A percentile compares a stretch with the other conserved stretches of the same genome.
These are phyloP conservation scores for Serranus cabrilla DNA, from an alignment of 2,797 vertebrate genomes.

Conservation along the genomic window DNA sequence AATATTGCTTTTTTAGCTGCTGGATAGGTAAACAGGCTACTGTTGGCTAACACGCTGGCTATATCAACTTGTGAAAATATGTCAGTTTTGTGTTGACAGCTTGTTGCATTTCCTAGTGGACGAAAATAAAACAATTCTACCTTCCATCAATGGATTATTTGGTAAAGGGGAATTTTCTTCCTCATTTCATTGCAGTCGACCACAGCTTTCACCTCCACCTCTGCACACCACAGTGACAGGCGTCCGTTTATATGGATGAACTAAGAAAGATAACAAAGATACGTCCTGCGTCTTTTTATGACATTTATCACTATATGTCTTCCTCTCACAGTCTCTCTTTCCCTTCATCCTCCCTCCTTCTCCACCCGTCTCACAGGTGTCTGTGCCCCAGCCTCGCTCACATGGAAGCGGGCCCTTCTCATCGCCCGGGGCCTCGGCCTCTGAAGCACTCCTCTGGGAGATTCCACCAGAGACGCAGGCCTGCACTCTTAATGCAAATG, in stretches of 20 bases:
- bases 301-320: conserved; percentile 41
- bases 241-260: conserved; percentile 33
- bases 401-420: conserved; percentile 54
- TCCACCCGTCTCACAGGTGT: conserved; percentile 70
- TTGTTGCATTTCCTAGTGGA: background rate
- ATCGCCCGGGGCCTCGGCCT: conserved; percentile 68
- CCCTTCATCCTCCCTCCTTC: conserved; percentile 39
- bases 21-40: background rate
- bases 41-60: background rate
- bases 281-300: conserved; percentile 5
- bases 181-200: conserved; percentile 23
- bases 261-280: conserved; percentile 21
- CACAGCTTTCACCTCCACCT: conserved; percentile 26
- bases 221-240: conserved; percentile 15
- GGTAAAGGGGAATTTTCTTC: conserved; percentile 37
- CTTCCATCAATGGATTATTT: background rate
- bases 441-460: conserved; percentile 82
- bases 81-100: background rate
- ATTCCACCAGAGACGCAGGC: conserved; percentile 52
- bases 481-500: conserved; percentile 77
- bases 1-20: background rate
- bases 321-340: conserved; percentile 11
- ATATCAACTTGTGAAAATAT: background rate
- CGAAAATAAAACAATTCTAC: background rate
- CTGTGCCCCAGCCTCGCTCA: conserved; percentile 50